A percentile compares a stretch with the other conserved stretches of the same genome.
These are phyloP conservation scores for Deroplatys truncata DNA, from an alignment of 2,888 invertebrate genomes.

Conservation along the genomic window DNA sequence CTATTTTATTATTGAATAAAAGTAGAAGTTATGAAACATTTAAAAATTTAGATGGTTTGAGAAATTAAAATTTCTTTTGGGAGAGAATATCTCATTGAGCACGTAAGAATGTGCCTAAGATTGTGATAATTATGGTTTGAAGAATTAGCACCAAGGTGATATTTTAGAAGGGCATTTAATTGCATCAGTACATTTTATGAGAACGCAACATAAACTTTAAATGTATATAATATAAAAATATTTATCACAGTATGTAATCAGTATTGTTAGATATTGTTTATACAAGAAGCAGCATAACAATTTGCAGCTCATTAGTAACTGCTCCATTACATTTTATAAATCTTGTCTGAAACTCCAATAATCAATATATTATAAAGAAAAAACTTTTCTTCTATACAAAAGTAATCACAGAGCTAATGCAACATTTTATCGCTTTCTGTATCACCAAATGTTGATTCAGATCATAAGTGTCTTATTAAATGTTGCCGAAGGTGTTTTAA, in stretches of 20 bases:
- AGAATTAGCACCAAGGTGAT: not conserved
- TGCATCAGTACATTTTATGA: not conserved
- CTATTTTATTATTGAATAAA: not conserved
- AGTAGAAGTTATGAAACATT: not conserved
- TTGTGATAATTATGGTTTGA: not conserved
- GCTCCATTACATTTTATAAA: not conserved
- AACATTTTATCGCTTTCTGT: not conserved
- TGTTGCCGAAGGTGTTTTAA: not conserved
- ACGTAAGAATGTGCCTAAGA: not conserved
- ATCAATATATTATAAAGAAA: not conserved
- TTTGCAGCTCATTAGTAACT: not conserved
- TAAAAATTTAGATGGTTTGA: not conserved
- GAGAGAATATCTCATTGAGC: not conserved
- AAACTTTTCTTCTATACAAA: not conserved
- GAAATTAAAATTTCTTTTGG: not conserved
- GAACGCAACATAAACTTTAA: not conserved
- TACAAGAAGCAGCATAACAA: not conserved
- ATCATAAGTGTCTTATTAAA: not conserved
- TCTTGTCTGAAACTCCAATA: not conserved
- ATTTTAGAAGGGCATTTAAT: not conserved
- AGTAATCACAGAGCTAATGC: not conserved
- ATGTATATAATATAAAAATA: not conserved
- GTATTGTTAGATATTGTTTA: not conserved
- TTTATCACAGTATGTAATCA: not conserved
- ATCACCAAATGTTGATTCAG: not conserved